phyloP scores from a whole-genome alignment of 2,888 invertebrate genomes.

The Bembecia ichneumoniformis region DNA sequence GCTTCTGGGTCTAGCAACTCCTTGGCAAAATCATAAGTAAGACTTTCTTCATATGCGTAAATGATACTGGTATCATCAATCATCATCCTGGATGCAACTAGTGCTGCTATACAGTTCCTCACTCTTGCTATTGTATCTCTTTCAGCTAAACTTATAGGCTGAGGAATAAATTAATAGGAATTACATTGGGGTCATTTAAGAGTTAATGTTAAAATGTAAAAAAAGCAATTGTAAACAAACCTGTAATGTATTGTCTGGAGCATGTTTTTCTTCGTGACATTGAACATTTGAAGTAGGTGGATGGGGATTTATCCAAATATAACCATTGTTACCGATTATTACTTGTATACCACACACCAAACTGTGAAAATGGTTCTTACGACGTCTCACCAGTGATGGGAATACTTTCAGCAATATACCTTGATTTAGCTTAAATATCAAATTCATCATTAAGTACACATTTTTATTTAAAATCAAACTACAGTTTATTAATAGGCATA shows the following conservation, averaged over 20 bases:
- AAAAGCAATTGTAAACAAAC: slow-evolving; percentile 16
- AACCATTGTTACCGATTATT: slow-evolving; percentile 97
- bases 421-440: slow-evolving; percentile 78
- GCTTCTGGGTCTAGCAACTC: slow-evolving; percentile 88
- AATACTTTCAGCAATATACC: slow-evolving; percentile 92
- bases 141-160: slow-evolving; percentile 80
- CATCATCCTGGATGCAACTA: slow-evolving; percentile 90
- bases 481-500: no score
- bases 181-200: no score
- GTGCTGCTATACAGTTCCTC: slow-evolving; percentile 89
- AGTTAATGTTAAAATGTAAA: no score
- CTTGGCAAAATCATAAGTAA: slow-evolving; percentile 80
- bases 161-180: slow-evolving; percentile 12
- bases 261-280: slow-evolving; percentile 38
- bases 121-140: slow-evolving; percentile 91
- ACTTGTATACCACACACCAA: slow-evolving; percentile 91
- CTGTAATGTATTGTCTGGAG: slow-evolving; percentile 39
- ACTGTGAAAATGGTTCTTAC: slow-evolving; percentile 97
- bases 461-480: no score
- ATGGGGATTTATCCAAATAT: slow-evolving; percentile 91
- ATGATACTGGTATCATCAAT: slow-evolving; percentile 93
- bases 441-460: background rate
- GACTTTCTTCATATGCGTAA: slow-evolving; percentile 91
- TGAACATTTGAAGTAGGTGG: slow-evolving; percentile 14
- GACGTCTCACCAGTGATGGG: slow-evolving; percentile 90